phyloP scores from a whole-genome alignment of 2,113 vertebrate species.

The Rattus rattus region DNA sequence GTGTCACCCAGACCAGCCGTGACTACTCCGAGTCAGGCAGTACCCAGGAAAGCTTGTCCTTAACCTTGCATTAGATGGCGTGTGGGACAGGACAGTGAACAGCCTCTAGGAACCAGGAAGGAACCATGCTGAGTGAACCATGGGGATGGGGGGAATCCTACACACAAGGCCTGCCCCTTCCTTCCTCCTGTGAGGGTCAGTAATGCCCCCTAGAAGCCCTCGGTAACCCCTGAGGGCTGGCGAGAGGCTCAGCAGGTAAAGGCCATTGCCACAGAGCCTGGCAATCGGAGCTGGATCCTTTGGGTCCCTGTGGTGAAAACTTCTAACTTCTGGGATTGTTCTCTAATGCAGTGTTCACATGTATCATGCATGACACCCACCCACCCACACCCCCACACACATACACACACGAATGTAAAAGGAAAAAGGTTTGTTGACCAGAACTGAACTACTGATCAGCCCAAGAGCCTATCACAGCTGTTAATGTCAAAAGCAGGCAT shows the following conservation, averaged over 20 bases:
- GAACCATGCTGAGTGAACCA: neutral
- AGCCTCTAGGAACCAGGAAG: neutral
- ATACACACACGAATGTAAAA: neutral
- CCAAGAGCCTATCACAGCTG: neutral
- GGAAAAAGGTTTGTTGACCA: neutral
- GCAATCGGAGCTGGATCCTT: neutral
- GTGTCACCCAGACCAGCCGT: neutral
- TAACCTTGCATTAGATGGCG: too few relatives aligned
- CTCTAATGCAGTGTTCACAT: neutral
- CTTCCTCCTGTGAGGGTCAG: neutral
- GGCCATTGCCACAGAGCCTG: neutral
- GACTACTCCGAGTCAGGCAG: accelerated
- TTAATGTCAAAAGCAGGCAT: neutral
- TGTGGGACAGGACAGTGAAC: neutral
- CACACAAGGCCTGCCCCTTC: neutral
- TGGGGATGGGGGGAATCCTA: accelerated
- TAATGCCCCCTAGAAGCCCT: neutral
- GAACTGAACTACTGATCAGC: neutral
- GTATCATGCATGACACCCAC: neutral
- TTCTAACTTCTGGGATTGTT: neutral
- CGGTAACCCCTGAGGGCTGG: neutral
- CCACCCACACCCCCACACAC: neutral
- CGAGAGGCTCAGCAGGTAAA: neutral
- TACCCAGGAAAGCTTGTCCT: neutral
- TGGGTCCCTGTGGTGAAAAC: neutral